Conservation (phyloP, 2,113 vertebrate species). For the Aplodontia rufa region DNA sequence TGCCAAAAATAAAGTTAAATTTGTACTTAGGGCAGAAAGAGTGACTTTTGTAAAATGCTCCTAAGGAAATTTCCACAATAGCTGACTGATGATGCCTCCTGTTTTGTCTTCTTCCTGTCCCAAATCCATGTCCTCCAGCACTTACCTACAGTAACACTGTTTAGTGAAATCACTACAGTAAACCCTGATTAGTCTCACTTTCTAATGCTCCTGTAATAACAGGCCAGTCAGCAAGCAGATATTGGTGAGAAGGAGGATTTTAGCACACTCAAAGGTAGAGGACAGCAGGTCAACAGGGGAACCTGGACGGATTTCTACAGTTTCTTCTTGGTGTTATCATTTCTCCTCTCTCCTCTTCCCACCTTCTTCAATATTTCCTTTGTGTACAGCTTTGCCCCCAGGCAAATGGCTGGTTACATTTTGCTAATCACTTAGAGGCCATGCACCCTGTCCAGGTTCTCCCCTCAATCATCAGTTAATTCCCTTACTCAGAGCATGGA, state of each 20-base stretch:
- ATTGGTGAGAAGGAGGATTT: not conserved
- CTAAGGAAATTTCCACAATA: conserved; percentile 4
- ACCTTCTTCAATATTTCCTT: conserved; percentile 42
- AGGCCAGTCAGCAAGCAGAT: not conserved
- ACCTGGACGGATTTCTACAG: not conserved
- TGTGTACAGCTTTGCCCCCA: not conserved
- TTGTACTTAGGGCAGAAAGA: not conserved
- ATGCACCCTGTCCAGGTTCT: conserved; percentile 45
- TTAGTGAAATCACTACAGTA: not conserved
- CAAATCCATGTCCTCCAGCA: not conserved
- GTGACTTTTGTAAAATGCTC: conserved; percentile 22
- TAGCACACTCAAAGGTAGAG: not conserved
- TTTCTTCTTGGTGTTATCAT: not conserved
- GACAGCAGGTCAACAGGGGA: not conserved
- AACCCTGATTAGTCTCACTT: conserved; percentile 45
- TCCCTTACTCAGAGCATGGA: not conserved
- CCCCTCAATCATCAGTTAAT: conserved; percentile 57
- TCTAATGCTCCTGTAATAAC: conserved; percentile 38
- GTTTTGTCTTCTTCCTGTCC: not conserved
- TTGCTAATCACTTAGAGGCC: conserved; percentile 64
- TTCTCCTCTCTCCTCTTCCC: not conserved
- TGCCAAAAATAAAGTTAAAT: conserved; percentile 36
- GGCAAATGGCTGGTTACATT: conserved; percentile 76
- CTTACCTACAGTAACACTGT: not conserved
- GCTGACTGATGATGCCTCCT: not conserved